These are phyloP conservation scores for Bubo blakistoni DNA, from an alignment of 2,113 vertebrate genomes.

Conservation along the genomic window DNA sequence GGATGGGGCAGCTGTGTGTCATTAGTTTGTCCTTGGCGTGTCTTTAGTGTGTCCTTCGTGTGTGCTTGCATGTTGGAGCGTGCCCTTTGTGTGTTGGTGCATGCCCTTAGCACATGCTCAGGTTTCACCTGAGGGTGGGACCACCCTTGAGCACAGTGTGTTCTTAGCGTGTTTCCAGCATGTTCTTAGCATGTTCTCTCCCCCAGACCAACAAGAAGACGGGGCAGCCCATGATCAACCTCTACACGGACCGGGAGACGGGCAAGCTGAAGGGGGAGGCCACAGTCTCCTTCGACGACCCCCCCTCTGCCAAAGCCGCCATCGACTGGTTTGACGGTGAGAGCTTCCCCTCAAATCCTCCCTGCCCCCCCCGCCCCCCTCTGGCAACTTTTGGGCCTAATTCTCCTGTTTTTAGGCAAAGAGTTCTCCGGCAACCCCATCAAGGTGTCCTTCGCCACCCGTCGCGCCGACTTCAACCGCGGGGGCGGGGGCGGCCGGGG, in stretches of 20 bases:
- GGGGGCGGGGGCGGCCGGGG: constrained; percentile 80
- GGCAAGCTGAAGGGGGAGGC: constrained; percentile 92
- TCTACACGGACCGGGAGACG: constrained; percentile 88
- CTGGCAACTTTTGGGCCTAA: not conserved
- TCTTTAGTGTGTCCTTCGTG: no score
- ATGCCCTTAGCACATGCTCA: no score
- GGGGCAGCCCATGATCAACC: constrained; percentile 91
- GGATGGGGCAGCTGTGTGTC: no score
- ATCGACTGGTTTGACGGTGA: constrained; percentile 92
- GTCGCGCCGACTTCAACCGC: constrained; percentile 83
- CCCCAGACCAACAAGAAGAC: constrained; percentile 88
- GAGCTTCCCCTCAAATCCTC: no score
- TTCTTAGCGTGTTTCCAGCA: not conserved
- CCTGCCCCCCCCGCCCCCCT: not conserved
- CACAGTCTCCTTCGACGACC: constrained; percentile 89
- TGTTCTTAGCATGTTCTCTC: not conserved
- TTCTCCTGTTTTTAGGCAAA: constrained; percentile 70
- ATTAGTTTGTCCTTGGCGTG: not conserved
- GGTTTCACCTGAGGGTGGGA: no score
- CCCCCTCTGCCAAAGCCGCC: constrained; percentile 89
- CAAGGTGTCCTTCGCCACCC: constrained; percentile 89
- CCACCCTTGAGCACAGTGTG: no score
- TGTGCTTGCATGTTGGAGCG: not conserved
- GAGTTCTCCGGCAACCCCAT: constrained; percentile 87
- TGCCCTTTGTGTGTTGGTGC: not conserved